Evolutionary conservation across 2,797 vertebrate genomes (phyloP), one percentile per base, ranked within the genome.

Genomic region (Picus viridis): DNA sequence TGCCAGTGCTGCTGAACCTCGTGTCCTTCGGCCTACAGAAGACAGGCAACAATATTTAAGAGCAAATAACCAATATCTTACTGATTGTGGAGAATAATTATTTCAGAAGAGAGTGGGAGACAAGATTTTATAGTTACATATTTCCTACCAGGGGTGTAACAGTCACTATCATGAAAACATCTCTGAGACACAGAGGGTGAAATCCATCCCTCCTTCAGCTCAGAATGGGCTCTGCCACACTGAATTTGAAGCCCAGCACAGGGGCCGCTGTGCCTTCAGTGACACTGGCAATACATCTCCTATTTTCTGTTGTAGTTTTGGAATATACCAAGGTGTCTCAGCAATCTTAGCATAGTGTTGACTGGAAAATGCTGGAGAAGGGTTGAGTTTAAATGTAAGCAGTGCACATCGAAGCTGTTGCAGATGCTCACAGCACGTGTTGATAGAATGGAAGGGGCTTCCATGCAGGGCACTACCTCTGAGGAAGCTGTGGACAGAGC

Each of bases 241-340:
- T 68, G 72, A 67, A 77, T 94, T 83, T 74, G 72, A 81, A 91
- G 69, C 14, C 53, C 5, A 2, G 32, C 36, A 65, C 36, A 34
- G 73, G 57, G 85, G 75, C 78, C 59, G 47, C 43, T 14, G 58
- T 59, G 67, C 16, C 62, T 90, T 71, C 19, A 22, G 47, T 90
- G 87, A 59, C 16, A 4, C 90, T 93, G 83, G 65, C 69, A 80
- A 59, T 72, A 11, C 9, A 81, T 61, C 71, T 92, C 26, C 12
- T 53, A 18, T 89, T 90, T 94, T 81, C 79, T 78, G 63, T 80
- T n/a, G 6, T 3, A 59, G 54, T 62, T 34, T 32, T 65, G 73
- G 76, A 91, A 89, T 89, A 85, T 67, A 88, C 56, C 82, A 75
- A 71, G 51, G 47, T 75, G 18, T 69, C 51, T 80, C 69, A 71